Conservation (phyloP, 1,140 invertebrate species). For the Helicoverpa armigera region DNA sequence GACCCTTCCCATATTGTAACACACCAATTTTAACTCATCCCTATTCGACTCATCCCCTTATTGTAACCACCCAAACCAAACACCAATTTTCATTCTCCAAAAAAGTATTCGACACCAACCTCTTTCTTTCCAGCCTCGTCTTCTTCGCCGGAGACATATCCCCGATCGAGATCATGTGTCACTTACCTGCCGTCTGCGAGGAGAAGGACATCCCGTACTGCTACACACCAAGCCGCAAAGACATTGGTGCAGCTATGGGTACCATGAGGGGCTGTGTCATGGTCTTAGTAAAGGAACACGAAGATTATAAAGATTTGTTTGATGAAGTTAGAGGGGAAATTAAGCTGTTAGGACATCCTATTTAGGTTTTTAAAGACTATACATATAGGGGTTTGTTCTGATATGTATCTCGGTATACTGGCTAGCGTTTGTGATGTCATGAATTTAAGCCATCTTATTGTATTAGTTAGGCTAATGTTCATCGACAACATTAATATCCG, state of each 20-base stretch:
- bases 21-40: no score
- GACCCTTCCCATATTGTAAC: no score
- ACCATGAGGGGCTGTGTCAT: constrained; percentile 94
- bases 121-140: constrained; percentile 89
- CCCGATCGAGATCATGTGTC: constrained; percentile 98
- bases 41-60: no score
- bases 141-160: constrained; percentile 98
- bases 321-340: constrained; percentile 90
- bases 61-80: not conserved
- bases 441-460: not conserved
- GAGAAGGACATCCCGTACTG: constrained; percentile 96
- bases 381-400: not conserved
- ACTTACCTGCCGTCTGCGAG: constrained; percentile 97
- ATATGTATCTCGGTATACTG: not conserved
- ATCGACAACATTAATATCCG: no score
- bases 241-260: constrained; percentile 96
- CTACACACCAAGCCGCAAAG: constrained; percentile 95
- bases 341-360: constrained; percentile 87
- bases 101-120: not conserved
- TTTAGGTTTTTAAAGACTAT: constrained; percentile 24
- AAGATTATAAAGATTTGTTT: constrained; percentile 93
- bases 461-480: no score
- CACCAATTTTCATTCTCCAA: not conserved
- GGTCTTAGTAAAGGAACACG: constrained; percentile 93
- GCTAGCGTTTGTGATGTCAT: not conserved